Conservation (phyloP, 2,888 invertebrate genomes). For the Epirrhoe alternata region DNA sequence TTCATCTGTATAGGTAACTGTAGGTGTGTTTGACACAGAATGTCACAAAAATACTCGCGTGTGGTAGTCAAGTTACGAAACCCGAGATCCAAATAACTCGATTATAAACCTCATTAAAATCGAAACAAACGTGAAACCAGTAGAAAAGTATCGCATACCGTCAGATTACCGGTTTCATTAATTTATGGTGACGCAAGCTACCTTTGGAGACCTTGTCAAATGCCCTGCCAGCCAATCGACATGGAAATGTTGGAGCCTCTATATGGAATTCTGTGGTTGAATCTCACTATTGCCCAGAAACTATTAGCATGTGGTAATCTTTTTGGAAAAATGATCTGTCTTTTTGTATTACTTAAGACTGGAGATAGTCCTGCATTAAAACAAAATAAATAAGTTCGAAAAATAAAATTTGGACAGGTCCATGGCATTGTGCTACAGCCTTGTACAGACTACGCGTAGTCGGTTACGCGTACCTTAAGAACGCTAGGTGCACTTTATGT, state of each 20-base stretch:
- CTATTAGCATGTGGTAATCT: no score
- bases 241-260: neutral
- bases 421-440: no score
- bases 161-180: slow-evolving; percentile 23
- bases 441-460: no score
- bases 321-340: no score
- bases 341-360: no score
- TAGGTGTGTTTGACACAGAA: neutral
- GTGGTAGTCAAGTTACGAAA: neutral
- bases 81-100: slow-evolving; percentile 1
- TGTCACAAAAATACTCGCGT: neutral
- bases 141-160: slow-evolving; percentile 26
- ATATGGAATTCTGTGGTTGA: no score
- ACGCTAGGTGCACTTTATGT: no score
- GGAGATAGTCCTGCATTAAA: no score
- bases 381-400: no score
- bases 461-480: no score
- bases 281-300: no score
- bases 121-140: slow-evolving; percentile 16
- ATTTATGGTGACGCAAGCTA: slow-evolving; percentile 26
- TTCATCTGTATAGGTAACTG: neutral
- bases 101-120: slow-evolving; percentile 6
- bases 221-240: slow-evolving; percentile 11
- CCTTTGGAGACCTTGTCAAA: slow-evolving; percentile 13
- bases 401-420: no score